Conservation (phyloP, 2,888 invertebrate species). For the Salticus scenicus region DNA sequence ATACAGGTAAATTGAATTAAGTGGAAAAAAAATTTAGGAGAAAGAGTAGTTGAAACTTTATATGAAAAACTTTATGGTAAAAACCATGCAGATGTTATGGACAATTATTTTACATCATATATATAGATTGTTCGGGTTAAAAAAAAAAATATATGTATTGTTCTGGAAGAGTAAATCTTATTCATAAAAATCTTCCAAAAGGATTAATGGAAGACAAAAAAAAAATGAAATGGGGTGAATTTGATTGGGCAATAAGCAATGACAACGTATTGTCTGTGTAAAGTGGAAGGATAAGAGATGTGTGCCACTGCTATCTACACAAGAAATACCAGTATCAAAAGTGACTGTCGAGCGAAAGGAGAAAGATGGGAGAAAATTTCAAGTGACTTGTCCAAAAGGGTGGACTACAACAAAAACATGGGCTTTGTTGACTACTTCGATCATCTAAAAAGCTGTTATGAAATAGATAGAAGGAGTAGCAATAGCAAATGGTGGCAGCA, state of each 20-base stretch:
- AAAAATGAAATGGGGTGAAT: background rate
- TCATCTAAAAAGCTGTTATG: slow-evolving; percentile 11
- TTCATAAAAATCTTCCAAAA: background rate
- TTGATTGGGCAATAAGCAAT: slow-evolving; percentile 7
- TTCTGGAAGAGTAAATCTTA: background rate
- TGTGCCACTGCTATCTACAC: background rate
- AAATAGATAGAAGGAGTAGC: slow-evolving; percentile 15
- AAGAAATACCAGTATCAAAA: background rate
- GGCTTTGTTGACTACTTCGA: slow-evolving; percentile 24
- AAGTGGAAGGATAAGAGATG: slow-evolving; percentile 20
- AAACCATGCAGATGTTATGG: background rate
- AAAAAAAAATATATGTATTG: background rate
- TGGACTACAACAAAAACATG: slow-evolving; percentile 30
- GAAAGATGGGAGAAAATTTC: background rate
- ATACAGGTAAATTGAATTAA: background rate
- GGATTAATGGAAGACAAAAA: background rate
- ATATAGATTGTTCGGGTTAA: background rate
- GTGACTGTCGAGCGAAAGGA: background rate
- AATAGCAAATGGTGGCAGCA: slow-evolving; percentile 27
- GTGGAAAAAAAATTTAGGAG: slow-evolving; percentile 5
- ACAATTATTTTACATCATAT: slow-evolving; percentile 11
- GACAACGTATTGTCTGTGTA: background rate
- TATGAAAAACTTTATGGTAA: background rate
- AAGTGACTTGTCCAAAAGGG: too few relatives aligned
- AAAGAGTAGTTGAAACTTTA: slow-evolving; percentile 4